Evolutionary conservation across 2,888 invertebrate genomes (phyloP).

Genomic region (Aromia moschata): DNA sequence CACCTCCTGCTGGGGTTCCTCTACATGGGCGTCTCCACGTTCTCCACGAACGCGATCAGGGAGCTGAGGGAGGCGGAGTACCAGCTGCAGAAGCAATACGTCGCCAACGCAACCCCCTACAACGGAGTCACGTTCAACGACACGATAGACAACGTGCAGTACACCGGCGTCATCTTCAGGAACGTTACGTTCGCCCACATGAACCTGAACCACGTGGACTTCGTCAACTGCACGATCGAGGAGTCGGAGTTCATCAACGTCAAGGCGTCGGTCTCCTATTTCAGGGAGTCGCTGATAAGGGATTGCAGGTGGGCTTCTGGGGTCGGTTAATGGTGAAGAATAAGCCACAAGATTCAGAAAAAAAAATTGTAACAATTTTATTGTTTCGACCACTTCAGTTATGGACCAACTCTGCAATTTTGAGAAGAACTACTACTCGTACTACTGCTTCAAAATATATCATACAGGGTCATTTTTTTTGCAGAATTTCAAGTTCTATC

Average conservation of each 20-base stretch:
- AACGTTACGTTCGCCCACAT: constrained; percentile 75
- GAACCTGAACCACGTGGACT: constrained; percentile 76
- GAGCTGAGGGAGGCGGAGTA: constrained; percentile 62
- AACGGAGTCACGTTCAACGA: constrained; percentile 65
- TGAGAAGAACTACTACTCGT: no score
- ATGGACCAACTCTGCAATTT: no score
- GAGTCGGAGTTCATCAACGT: constrained; percentile 76
- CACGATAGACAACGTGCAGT: constrained; percentile 73
- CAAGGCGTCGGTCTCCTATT: constrained; percentile 75
- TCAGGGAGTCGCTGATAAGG: constrained; percentile 70
- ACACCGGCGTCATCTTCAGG: constrained; percentile 68
- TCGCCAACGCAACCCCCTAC: constrained; percentile 49
- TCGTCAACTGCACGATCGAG: constrained; percentile 75
- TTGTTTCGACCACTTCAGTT: no score
- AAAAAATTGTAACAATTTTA: no score
- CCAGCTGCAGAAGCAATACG: constrained; percentile 49
- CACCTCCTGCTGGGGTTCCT: constrained; percentile 67
- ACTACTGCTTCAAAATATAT: no score
- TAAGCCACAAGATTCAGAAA: no score
- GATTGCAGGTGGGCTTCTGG: constrained; percentile 74
- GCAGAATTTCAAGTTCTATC: no score
- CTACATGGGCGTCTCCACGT: constrained; percentile 67
- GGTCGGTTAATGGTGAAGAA: no score
- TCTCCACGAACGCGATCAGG: constrained; percentile 65
- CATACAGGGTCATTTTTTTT: no score